These are phyloP conservation scores for Leptopilina syphax DNA, from an alignment of 2,888 invertebrate genomes.

Conservation along the genomic window DNA sequence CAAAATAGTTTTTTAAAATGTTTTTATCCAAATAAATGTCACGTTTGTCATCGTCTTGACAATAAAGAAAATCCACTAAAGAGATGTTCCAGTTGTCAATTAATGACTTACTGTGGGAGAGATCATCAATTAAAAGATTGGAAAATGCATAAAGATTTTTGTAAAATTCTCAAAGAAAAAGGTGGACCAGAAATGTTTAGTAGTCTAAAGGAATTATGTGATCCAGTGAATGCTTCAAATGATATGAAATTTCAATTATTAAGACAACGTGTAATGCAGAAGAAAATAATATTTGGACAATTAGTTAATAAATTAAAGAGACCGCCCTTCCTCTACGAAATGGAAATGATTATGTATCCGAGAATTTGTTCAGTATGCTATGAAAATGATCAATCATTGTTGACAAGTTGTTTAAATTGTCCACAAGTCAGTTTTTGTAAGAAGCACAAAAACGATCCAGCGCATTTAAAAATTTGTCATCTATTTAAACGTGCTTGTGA, in stretches of 20 bases:
- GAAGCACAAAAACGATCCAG: background rate
- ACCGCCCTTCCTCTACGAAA: background rate
- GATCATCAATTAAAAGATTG: background rate
- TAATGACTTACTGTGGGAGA: background rate
- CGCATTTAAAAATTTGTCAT: background rate
- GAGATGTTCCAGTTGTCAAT: slow-evolving; percentile 1
- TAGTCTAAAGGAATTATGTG: background rate
- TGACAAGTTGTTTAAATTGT: background rate
- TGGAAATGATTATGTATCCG: background rate
- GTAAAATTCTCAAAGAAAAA: background rate
- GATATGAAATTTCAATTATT: background rate
- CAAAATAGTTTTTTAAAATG: background rate
- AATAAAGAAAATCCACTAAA: slow-evolving; percentile 3
- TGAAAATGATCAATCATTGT: background rate
- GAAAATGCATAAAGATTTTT: background rate
- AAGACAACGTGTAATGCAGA: background rate
- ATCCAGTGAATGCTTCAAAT: background rate
- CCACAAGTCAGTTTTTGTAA: slow-evolving; percentile 3
- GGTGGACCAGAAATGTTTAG: background rate
- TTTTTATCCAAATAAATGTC: slow-evolving; percentile 21
- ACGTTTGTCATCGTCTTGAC: background rate
- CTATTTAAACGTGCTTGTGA: background rate
- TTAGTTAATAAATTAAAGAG: background rate
- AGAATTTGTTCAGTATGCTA: background rate
- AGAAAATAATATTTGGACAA: background rate